Percentiles rank a stretch among this genome's conserved stretches.
These are phyloP conservation scores for Dromius quadrimaculatus DNA, from an alignment of 2,888 invertebrate genomes.

Conservation along the genomic window DNA sequence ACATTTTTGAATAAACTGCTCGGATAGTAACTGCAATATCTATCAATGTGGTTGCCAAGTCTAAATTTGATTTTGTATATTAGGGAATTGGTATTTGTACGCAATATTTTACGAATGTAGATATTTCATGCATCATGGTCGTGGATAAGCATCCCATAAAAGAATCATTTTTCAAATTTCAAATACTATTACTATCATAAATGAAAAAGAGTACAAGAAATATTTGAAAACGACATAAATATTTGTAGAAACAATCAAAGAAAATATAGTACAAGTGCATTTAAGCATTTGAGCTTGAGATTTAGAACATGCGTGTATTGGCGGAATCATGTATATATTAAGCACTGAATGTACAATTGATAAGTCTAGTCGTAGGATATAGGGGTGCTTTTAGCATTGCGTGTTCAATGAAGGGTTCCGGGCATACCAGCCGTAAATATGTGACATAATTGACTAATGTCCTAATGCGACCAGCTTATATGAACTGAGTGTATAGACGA, in stretches of 20 bases:
- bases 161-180: no score
- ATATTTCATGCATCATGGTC: no score
- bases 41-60: no score
- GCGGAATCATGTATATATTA: neutral
- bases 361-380: neutral
- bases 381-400: conserved; percentile 3
- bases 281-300: conserved; percentile 6
- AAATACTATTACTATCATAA: neutral
- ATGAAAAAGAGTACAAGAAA: neutral
- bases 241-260: neutral
- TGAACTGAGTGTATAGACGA: conserved; percentile 57
- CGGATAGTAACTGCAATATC: no score
- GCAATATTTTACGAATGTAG: no score
- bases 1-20: no score
- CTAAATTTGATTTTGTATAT: no score
- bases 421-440: conserved; percentile 56
- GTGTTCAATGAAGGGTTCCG: neutral
- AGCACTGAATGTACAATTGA: neutral
- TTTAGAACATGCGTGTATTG: conserved; percentile 4
- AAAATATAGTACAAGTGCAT: conserved; percentile 31
- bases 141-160: no score
- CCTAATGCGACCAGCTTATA: conserved; percentile 58
- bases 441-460: conserved; percentile 59
- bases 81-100: no score
- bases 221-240: neutral